A percentile compares a stretch with the other conserved stretches of the same genome.
Conservation (phyloP, 2,797 vertebrate species). For the Psittacula echo region DNA sequence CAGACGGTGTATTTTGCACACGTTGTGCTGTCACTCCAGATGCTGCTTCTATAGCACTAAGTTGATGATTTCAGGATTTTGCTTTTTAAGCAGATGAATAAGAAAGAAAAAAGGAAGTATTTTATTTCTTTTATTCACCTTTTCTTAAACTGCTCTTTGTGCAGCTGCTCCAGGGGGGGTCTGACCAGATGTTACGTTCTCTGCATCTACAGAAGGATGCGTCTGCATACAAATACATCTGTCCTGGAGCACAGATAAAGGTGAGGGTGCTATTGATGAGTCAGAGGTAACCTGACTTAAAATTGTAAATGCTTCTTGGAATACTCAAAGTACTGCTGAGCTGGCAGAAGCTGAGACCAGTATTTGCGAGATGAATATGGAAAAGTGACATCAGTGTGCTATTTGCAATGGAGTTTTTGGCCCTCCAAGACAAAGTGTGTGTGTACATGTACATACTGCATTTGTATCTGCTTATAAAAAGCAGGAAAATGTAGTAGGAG, state of each 20-base stretch:
- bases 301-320: neutral
- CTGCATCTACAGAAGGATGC: conserved; percentile 93
- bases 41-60: neutral
- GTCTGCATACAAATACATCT: conserved; percentile 88
- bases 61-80: neutral
- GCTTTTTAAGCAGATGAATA: neutral
- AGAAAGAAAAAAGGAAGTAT: neutral
- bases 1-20: accelerated
- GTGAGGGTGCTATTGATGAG: conserved; percentile 70
- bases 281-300: neutral
- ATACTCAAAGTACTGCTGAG: neutral
- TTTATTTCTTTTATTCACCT: neutral
- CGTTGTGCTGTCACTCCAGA: neutral
- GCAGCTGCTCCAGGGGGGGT: conserved; percentile 93
- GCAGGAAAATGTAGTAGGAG: neutral
- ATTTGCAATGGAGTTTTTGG: neutral
- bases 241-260: conserved; percentile 90
- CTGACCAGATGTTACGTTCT: conserved; percentile 90
- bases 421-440: accelerated
- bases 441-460: neutral
- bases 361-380: neutral
- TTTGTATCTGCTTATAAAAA: neutral
- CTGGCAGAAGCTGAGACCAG: neutral
- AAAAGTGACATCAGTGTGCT: neutral
- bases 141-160: neutral